phyloP scores from a whole-genome alignment of 2,113 vertebrate species.

The Anoura caudifer region DNA sequence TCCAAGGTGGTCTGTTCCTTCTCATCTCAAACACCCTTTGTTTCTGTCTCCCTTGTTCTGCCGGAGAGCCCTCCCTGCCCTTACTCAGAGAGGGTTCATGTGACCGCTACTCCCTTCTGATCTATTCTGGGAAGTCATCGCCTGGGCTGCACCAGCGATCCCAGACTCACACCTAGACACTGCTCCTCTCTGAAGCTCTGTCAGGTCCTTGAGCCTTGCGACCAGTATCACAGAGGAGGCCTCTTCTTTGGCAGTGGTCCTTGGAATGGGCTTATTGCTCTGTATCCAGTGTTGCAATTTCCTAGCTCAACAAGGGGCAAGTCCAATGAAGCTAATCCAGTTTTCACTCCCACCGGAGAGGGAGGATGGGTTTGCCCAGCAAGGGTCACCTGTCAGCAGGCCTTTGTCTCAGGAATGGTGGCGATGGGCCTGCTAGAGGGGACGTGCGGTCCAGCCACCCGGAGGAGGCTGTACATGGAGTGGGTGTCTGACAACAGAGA shows the following conservation, averaged over 20 bases:
- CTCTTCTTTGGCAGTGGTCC: neutral
- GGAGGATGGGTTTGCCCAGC: neutral
- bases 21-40: neutral
- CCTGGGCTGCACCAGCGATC: neutral
- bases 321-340: neutral
- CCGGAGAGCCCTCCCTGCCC: neutral
- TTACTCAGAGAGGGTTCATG: fast-evolving
- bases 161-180: too few species aligned
- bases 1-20: neutral
- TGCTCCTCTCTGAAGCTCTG: neutral
- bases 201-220: neutral
- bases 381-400: neutral
- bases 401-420: neutral
- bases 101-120: fast-evolving
- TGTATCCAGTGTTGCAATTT: neutral
- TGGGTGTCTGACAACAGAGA: neutral
- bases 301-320: neutral
- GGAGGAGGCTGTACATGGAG: neutral
- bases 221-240: neutral
- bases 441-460: fast-evolving
- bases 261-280: neutral
- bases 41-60: neutral
- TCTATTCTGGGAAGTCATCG: fast-evolving
- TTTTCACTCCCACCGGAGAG: neutral
- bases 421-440: neutral